These are phyloP conservation scores for Cactoblastis cactorum DNA, from an alignment of 2,888 invertebrate genomes.

Conservation along the genomic window DNA sequence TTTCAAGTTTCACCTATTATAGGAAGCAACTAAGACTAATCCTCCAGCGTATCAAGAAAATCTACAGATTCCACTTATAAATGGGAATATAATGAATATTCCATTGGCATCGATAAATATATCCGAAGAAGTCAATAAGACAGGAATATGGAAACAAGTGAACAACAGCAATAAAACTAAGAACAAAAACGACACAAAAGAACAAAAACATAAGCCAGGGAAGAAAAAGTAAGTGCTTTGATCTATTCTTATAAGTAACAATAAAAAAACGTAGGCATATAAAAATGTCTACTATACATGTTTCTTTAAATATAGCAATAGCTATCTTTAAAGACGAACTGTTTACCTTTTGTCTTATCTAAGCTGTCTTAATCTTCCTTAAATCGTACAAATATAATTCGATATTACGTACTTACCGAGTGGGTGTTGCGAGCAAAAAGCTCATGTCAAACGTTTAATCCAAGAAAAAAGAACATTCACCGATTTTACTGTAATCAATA, in stretches of 20 bases:
- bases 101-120: conserved; percentile 92
- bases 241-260: too few species aligned
- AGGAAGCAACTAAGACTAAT: conserved; percentile 70
- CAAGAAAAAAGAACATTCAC: too few species aligned
- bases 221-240: conserved; percentile 64
- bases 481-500: too few species aligned
- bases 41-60: conserved; percentile 80
- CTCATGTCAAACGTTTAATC: too few species aligned
- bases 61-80: conserved; percentile 91
- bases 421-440: too few species aligned
- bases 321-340: too few species aligned
- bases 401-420: too few species aligned
- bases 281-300: background rate
- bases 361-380: too few species aligned
- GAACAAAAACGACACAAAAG: conserved; percentile 48
- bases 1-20: conserved; percentile 49
- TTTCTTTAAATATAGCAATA: too few species aligned
- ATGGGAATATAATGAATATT: conserved; percentile 94
- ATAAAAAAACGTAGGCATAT: too few species aligned
- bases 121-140: conserved; percentile 95
- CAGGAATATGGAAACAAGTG: conserved; percentile 96
- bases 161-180: conserved; percentile 83
- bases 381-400: too few species aligned
- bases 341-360: too few species aligned
- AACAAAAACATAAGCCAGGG: conserved; percentile 54